These are phyloP conservation scores for Hylaeus anthracinus DNA, from an alignment of 1,140 invertebrate genomes.

Conservation along the genomic window DNA sequence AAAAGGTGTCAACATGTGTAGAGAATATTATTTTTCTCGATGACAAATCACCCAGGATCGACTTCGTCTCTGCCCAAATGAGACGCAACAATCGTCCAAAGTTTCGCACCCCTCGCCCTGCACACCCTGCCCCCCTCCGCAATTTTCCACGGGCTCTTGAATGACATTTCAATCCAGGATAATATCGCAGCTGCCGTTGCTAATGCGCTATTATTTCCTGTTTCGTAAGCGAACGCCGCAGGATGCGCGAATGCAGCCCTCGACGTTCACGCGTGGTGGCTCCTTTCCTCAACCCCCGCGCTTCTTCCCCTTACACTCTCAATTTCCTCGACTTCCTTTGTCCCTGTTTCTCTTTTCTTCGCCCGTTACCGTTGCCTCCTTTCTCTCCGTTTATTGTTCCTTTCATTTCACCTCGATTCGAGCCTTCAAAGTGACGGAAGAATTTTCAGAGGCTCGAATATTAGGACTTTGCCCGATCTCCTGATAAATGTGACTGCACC, in stretches of 20 bases:
- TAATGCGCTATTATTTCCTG: slow-evolving; percentile 62
- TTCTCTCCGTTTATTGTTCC: neutral
- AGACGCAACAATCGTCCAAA: neutral
- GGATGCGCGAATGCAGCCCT: slow-evolving; percentile 11
- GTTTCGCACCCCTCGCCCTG: slow-evolving; percentile 1
- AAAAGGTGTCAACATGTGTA: slow-evolving; percentile 1
- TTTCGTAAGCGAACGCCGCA: slow-evolving; percentile 42
- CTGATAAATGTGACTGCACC: too few relatives aligned
- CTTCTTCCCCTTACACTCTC: neutral
- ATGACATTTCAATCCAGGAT: slow-evolving; percentile 61
- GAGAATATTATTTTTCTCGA: slow-evolving; percentile 4
- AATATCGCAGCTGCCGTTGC: slow-evolving; percentile 57
- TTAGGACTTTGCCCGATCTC: too few relatives aligned
- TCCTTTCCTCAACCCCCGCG: neutral
- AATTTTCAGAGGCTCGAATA: too few relatives aligned
- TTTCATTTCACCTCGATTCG: neutral
- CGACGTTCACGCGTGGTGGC: neutral
- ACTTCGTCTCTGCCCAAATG: slow-evolving; percentile 45
- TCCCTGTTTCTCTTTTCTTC: neutral
- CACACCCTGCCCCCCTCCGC: neutral
- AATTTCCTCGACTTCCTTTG: slow-evolving; percentile 1
- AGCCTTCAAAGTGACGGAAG: neutral
- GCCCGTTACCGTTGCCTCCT: slow-evolving; percentile 4
- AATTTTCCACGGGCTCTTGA: slow-evolving; percentile 51
- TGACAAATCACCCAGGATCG: slow-evolving; percentile 45